Evolutionary conservation across 2,797 vertebrate genomes (phyloP), one percentile per base, ranked within the genome.

Genomic region (Danio aesculapii): DNA sequence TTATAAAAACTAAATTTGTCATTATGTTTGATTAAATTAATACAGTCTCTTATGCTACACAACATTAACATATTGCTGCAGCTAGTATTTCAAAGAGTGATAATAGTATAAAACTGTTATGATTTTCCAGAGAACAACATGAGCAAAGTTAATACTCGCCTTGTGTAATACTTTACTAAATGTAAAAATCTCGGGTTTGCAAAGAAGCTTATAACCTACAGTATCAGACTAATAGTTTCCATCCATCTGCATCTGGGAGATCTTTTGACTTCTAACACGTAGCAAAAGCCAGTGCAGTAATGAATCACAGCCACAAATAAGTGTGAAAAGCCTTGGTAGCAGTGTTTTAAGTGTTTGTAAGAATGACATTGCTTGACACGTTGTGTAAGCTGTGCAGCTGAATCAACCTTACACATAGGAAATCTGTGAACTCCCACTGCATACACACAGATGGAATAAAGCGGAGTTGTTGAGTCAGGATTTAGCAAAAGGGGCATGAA

Each of bases 381-480:
- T 11, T 57, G 8, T 30, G 8, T 49, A 50, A 68, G 1, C 12
- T 61, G 21, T 30, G 12, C 12, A 13, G 4, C 6, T 50, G 46
- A 68, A 16, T 50, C 19, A 50, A 13, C 46, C 8, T 39, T 39
- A n/a, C n/a, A 7, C 8, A 50, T 19, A 10, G 21, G 53, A 52
- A 70, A 11, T 44, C 52, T 43, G 39, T 44, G 52, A 55, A 71
- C 17, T 70, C 16, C 16, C 53, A 44, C 30, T 43, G 39, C 50
- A 12, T 10, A 17, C 7, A 44, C 13, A 14, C n/a, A 3, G 7
- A 57, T 13, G 19, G 43, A 8, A 73, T 47, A 14, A 49, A 59
- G 46, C 19, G 30, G 55, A 16, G 55, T 59, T 59, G 55, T 41
- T 75, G 46, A 62, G 58, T 75, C 46, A 75, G 14, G 72, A 62